Evolutionary conservation across 2,888 invertebrate species (phyloP).

Genomic region (Acanthacorydalis orientalis): DNA sequence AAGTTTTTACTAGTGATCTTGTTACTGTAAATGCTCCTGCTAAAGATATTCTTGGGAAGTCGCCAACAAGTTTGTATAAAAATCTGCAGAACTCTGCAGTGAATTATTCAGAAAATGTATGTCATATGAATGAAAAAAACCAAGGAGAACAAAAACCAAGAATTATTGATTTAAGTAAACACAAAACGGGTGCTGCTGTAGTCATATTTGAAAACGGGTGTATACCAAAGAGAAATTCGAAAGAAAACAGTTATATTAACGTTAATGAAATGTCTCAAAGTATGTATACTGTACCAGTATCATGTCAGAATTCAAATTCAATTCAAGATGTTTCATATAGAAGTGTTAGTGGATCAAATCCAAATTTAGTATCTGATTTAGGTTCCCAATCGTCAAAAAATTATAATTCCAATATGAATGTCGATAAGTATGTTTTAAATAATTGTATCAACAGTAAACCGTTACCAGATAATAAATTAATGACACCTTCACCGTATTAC

Average conservation of each 20-base stretch:
- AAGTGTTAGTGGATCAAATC: slow-evolving; percentile 1
- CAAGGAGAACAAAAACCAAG: background rate
- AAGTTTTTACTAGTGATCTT: slow-evolving; percentile 65
- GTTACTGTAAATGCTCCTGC: slow-evolving; percentile 68
- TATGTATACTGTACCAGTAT: slow-evolving; percentile 1
- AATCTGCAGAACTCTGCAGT: slow-evolving; percentile 33
- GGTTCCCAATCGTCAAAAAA: slow-evolving; percentile 18
- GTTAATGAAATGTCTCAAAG: slow-evolving; percentile 16
- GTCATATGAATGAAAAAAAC: slow-evolving; percentile 16
- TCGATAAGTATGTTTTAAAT: too few species aligned
- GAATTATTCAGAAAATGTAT: slow-evolving; percentile 23
- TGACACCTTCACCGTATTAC: slow-evolving; percentile 32
- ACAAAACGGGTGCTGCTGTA: slow-evolving; percentile 12
- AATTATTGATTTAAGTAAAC: background rate
- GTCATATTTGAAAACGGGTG: slow-evolving; percentile 24
- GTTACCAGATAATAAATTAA: slow-evolving; percentile 17
- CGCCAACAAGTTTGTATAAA: slow-evolving; percentile 37
- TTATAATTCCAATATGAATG: background rate
- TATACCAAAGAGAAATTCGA: slow-evolving; percentile 15
- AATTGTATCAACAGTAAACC: too few species aligned
- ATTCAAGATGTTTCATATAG: background rate
- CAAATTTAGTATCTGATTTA: slow-evolving; percentile 11
- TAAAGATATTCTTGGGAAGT: slow-evolving; percentile 54
- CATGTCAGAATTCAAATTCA: background rate
- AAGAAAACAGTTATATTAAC: slow-evolving; percentile 19